phyloP scores from a whole-genome alignment of 92 coral and sea anemone species.

The Metridium senile region DNA sequence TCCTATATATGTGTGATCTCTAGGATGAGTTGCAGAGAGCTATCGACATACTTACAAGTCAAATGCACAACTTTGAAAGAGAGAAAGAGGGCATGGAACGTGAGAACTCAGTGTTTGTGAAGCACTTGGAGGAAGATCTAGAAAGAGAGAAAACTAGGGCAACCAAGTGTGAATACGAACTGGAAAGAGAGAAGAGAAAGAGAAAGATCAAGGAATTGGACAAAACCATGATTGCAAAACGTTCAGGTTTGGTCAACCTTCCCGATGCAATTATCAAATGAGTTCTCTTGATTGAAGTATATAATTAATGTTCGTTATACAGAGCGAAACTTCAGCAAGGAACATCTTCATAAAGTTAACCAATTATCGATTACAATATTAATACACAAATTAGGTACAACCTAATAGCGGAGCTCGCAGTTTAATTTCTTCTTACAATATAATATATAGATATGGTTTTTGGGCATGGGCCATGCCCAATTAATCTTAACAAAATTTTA shows the following conservation, averaged over 20 bases:
- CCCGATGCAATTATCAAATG: background rate
- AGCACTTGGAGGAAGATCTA: background rate
- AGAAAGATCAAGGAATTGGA: background rate
- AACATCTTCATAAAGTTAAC: no score
- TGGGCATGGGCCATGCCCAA: no score
- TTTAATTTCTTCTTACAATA: no score
- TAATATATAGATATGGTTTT: no score
- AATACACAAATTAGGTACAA: no score
- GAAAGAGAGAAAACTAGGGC: background rate
- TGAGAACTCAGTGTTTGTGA: background rate
- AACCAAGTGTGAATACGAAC: background rate
- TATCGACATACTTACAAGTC: background rate
- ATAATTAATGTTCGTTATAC: no score
- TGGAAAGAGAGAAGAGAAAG: background rate
- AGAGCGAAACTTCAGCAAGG: no score
- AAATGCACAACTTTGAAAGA: background rate
- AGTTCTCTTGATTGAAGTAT: no score
- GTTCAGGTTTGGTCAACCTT: background rate
- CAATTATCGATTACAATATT: no score
- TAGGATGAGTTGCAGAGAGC: background rate
- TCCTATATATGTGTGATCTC: background rate
- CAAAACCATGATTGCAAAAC: background rate
- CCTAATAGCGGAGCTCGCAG: no score
- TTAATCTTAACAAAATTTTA: no score
- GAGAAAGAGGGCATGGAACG: background rate